Evolutionary conservation across 2,888 invertebrate genomes (phyloP), one percentile per base, ranked within the genome.

Genomic region (Agrilus mali): DNA sequence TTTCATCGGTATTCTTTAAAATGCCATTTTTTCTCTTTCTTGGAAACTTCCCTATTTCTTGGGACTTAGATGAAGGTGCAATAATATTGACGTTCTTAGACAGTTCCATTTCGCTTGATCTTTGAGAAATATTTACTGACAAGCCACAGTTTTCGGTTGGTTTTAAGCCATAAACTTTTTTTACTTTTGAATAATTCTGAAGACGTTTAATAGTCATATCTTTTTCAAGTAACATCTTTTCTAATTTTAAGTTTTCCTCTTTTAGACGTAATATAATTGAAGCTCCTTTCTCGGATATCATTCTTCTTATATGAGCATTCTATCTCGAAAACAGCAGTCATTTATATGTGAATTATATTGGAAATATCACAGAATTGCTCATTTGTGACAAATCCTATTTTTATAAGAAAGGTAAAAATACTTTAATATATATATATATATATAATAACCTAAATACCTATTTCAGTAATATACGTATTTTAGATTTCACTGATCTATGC

Each of bases 271-370:
- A 42, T n/a, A 55, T 42, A 43, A 55, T 47, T 16, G 50, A 38
- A 7, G 53, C 52, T 12, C 53, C 55, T 45, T 47, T 48, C 33
- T 51, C 53, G 16, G 50, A 46, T 36, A 55, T 41, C 32, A 53
- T 43, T 46, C 51, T 53, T 22, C 46, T 45, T 33, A 53, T 42
- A 45, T 40, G 44, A 31, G 20, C 20, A 20, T 20, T 20, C 20
- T 20, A 6, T 5, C 20, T 6, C 20, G 7, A 20, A 6, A 20
- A 20, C 17, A 17, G 6, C 20, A 20, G 20, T 20, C 20, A 20
- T 20, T 17, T 17, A 6, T 20, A 20, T 20, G 20, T 20, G 7
- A 20, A 5, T 5, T 20, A 20, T 20, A 20, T 5, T 20, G 5
- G 5, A 6, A 20, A 20, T 20, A 4, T 20, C 20, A 20, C 20